Evolutionary conservation across 1,140 invertebrate species (phyloP).

Genomic region (Ylistrum balloti): DNA sequence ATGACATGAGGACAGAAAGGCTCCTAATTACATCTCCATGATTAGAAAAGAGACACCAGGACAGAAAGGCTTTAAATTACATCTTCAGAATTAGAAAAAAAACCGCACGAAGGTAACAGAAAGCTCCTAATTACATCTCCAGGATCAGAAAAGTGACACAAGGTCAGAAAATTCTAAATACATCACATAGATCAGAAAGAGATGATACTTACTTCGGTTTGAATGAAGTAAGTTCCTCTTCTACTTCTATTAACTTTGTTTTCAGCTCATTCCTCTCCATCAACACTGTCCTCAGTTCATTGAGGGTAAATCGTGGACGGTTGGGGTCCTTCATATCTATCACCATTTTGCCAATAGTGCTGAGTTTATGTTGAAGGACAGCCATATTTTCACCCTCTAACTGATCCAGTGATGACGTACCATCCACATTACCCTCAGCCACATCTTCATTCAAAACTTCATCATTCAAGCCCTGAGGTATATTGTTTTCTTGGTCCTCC

Average conservation of each 20-base stretch:
- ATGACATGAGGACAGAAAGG: too few species aligned
- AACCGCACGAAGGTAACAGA: too few species aligned
- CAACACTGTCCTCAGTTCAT: slow-evolving; percentile 93
- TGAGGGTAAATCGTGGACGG: slow-evolving; percentile 93
- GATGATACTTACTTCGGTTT: slow-evolving; percentile 83
- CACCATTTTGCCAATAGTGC: slow-evolving; percentile 79
- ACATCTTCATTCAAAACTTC: not conserved
- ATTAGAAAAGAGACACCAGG: too few species aligned
- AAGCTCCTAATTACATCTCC: too few species aligned
- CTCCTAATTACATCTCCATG: too few species aligned
- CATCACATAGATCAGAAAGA: too few species aligned
- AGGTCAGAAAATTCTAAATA: too few species aligned
- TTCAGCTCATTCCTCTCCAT: slow-evolving; percentile 95
- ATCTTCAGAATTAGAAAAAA: too few species aligned
- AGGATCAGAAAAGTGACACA: too few species aligned
- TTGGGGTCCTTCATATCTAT: slow-evolving; percentile 86
- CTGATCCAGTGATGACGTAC: slow-evolving; percentile 44
- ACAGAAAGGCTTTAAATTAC: too few species aligned
- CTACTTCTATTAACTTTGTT: slow-evolving; percentile 91
- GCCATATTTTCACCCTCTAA: slow-evolving; percentile 64
- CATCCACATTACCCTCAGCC: slow-evolving; percentile 40
- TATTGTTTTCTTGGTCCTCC: slow-evolving; percentile 54
- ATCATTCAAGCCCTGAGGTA: slow-evolving; percentile 45
- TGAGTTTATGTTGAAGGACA: slow-evolving; percentile 70
- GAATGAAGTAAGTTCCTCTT: slow-evolving; percentile 92